Conservation (phyloP, 2,888 invertebrate species). For the Atrina japonica region DNA sequence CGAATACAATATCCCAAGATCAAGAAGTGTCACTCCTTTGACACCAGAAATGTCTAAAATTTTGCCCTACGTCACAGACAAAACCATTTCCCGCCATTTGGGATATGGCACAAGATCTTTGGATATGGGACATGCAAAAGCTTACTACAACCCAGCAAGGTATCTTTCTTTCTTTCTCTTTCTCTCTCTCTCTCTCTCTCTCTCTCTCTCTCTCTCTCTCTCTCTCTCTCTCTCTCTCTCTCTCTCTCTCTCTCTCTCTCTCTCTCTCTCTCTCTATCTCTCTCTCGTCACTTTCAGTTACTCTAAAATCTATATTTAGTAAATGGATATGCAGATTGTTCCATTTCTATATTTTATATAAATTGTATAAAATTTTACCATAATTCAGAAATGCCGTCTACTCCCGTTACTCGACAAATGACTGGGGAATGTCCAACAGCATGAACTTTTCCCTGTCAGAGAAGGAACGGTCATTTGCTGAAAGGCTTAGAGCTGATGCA, state of each 20-base stretch:
- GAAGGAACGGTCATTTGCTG: constrained; percentile 87
- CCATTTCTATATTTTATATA: too few relatives aligned
- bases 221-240: too few relatives aligned
- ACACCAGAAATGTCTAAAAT: constrained; percentile 74
- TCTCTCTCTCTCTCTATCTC: too few relatives aligned
- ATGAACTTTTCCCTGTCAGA: constrained; percentile 91
- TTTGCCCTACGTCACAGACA: constrained; percentile 76
- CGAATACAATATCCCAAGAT: constrained; percentile 60
- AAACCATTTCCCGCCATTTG: constrained; percentile 75
- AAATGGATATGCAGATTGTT: too few relatives aligned
- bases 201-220: too few relatives aligned
- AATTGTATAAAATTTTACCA: too few relatives aligned
- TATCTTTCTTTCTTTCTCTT: constrained; percentile 40
- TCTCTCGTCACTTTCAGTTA: too few relatives aligned
- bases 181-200: too few relatives aligned
- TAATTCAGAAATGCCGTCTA: constrained; percentile 84
- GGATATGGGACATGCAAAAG: constrained; percentile 75
- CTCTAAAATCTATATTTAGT: too few relatives aligned
- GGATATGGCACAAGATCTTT: constrained; percentile 67
- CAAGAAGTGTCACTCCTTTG: constrained; percentile 75
- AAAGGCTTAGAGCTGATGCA: constrained; percentile 78
- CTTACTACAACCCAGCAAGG: constrained; percentile 80
- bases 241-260: too few relatives aligned
- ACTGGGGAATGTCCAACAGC: constrained; percentile 93
- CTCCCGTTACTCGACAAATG: constrained; percentile 91